These are phyloP conservation scores for Epistrophe eligans DNA, from an alignment of 2,888 invertebrate species.

Conservation along the genomic window DNA sequence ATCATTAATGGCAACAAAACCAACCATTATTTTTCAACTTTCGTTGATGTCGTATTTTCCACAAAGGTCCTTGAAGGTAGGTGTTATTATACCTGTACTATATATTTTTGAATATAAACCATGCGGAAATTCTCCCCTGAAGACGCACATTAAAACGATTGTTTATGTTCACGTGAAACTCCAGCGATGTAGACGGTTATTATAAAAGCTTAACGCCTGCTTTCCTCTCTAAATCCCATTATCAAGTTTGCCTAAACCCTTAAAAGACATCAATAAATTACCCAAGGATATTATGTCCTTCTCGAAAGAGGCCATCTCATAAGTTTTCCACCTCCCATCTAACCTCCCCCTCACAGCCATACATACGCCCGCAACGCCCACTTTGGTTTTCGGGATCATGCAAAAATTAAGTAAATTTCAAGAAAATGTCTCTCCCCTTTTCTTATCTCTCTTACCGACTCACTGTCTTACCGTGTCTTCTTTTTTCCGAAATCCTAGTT, in stretches of 20 bases:
- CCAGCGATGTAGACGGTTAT: slow-evolving; percentile 48
- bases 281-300: slow-evolving; percentile 60
- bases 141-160: slow-evolving; percentile 42
- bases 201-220: slow-evolving; percentile 70
- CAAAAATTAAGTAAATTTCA: slow-evolving; percentile 61
- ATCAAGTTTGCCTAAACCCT: slow-evolving; percentile 72
- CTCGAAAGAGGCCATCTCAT: slow-evolving; percentile 23
- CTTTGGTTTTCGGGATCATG: slow-evolving; percentile 34
- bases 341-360: not conserved
- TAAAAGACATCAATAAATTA: slow-evolving; percentile 70
- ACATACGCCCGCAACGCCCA: not conserved
- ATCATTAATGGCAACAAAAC: slow-evolving; percentile 44
- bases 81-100: not conserved
- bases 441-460: slow-evolving; percentile 50
- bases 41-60: slow-evolving; percentile 1
- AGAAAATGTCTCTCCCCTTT: slow-evolving; percentile 40
- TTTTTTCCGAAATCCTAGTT: slow-evolving; percentile 50
- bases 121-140: slow-evolving; percentile 36
- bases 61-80: slow-evolving; percentile 34
- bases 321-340: slow-evolving; percentile 17
- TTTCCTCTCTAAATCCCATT: slow-evolving; percentile 68
- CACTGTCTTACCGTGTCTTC: not conserved
- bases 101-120: slow-evolving; percentile 24
- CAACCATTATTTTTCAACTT: slow-evolving; percentile 39
- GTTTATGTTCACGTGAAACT: slow-evolving; percentile 45